Conservation (phyloP, 1,140 invertebrate species). For the Sipha flava region DNA sequence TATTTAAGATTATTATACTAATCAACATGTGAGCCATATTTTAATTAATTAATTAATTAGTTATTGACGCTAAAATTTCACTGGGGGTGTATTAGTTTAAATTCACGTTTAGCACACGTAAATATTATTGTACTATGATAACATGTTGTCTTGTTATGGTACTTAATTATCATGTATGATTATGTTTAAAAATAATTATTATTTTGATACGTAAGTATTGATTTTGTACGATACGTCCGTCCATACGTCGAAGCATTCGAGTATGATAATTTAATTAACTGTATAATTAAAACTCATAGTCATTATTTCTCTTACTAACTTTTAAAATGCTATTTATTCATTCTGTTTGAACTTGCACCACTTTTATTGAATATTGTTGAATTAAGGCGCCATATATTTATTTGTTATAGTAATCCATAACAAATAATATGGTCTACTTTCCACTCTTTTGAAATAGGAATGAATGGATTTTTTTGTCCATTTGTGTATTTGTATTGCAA, state of each 20-base stretch:
- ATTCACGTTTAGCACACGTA: too few species aligned
- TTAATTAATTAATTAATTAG: too few species aligned
- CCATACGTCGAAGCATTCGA: too few species aligned
- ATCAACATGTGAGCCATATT: too few species aligned
- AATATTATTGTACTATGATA: too few species aligned
- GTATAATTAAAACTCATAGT: slow-evolving; percentile 10
- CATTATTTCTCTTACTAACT: background rate
- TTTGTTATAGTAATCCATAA: background rate
- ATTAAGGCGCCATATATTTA: background rate
- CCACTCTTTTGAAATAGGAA: background rate
- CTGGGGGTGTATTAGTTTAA: too few species aligned
- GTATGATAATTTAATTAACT: background rate
- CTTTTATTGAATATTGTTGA: background rate
- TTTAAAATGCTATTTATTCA: background rate
- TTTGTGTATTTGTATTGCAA: too few species aligned
- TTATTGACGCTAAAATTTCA: too few species aligned
- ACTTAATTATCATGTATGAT: background rate
- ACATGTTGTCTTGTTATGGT: too few species aligned
- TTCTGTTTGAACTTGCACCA: background rate
- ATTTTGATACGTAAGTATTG: background rate
- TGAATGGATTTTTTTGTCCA: background rate
- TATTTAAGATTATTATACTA: too few species aligned
- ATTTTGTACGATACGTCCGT: too few species aligned
- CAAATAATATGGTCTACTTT: background rate
- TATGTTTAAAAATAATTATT: background rate